Base-by-base conservation (phyloP, 2,888 invertebrate species). In the Yponomeuta plumbellus region DNA sequence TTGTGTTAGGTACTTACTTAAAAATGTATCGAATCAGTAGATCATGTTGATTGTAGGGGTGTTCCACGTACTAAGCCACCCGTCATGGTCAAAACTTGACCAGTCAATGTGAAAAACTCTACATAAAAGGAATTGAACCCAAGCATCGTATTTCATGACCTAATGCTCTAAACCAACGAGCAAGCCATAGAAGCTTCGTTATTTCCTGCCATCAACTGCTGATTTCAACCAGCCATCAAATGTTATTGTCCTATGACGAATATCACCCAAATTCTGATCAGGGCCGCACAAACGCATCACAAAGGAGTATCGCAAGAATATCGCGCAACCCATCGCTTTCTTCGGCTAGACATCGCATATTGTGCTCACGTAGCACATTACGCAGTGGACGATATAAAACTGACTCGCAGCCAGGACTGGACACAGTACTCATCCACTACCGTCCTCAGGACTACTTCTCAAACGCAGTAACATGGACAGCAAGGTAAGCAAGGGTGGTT, bases 321-420 rank as follows among this genome's bases (percentile, higher is more conserved):
- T 81, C 79, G 83, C 86, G 86, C 86, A 86, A 88, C 73, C 73
- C 72, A 76, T 74, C 81, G 84, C 88, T 88, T 89, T 89, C 89
- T 86, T 86, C 86, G 85, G 20, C 26, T 61, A 11, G 40, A 52
- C 44, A 52, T 52, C 44, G 34, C 13, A 84, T 88, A 91, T 90
- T 83, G 80, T 76, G 72, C 78, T 90, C 91, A 91, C 91, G 91
- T 91, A 74, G 76, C 61, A 67, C 66, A 81, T 89, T 89, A 81
- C 91, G 89, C 78, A 81, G 80, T 74, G 77, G 64, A 71, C 77
- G 80, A 85, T 91, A 91, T 91, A 91, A 80, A 90, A 88, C 79
- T 83, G 78, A 74, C 71, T 52, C 17, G 21, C 21, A 10, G 62
- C n/a, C 61, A 3, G 11, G 56, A 23, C 8, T n/a, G 62, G 66